A percentile compares a stretch with the other conserved stretches of the same genome.
phyloP scores from a whole-genome alignment of 2,113 vertebrate genomes.

The Xenopus borealis region DNA sequence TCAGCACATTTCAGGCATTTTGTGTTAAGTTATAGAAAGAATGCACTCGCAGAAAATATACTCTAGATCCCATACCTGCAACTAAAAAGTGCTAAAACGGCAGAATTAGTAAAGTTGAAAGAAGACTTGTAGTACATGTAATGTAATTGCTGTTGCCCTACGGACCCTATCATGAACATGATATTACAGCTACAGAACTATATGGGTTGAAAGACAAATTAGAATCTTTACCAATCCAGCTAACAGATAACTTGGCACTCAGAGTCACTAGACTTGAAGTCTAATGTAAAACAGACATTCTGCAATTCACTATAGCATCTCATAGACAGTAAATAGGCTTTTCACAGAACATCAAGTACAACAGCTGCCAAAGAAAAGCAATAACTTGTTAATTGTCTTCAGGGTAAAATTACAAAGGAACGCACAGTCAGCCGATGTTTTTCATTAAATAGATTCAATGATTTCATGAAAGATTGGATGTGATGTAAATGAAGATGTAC shows the following conservation, averaged over 20 bases:
- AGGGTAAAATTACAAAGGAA: slow-evolving; percentile 23
- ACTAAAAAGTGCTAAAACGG: neutral
- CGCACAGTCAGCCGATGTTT: slow-evolving; percentile 1
- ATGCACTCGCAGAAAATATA: no score
- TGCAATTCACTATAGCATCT: neutral
- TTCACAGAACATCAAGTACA: neutral
- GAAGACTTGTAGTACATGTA: slow-evolving; percentile 14
- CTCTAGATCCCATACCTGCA: neutral
- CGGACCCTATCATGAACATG: slow-evolving; percentile 16
- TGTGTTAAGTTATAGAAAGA: no score
- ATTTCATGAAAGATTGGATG: slow-evolving; percentile 14
- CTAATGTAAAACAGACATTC: neutral
- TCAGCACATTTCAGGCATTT: no score
- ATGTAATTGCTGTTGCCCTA: slow-evolving; percentile 7
- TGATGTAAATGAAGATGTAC: neutral
- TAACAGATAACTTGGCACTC: slow-evolving; percentile 12
- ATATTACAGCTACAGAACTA: neutral
- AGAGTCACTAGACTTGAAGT: neutral
- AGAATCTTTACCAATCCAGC: neutral
- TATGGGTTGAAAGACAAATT: slow-evolving; percentile 22
- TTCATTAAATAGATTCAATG: slow-evolving; percentile 12
- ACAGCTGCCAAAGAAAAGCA: slow-evolving; percentile 12
- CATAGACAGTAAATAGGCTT: neutral
- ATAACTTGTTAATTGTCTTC: slow-evolving; percentile 18
- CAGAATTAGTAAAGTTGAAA: slow-evolving; percentile 6